phyloP scores from a whole-genome alignment of 2,888 invertebrate genomes.

The Ichneumon xanthorius region DNA sequence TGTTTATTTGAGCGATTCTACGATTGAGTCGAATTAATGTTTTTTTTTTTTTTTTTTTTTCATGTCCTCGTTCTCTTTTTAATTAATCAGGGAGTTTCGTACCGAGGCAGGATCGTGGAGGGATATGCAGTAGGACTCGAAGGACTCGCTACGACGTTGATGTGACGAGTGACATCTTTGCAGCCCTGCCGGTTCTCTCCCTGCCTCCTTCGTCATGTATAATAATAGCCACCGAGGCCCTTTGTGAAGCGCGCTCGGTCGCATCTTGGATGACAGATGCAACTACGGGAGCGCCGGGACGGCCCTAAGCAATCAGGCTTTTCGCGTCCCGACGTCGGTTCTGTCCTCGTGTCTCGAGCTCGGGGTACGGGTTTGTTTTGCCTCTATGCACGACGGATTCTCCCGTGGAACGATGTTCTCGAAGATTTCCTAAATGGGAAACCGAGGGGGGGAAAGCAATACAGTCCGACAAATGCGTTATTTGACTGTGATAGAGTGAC shows the following conservation, averaged over 20 bases:
- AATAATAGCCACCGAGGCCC: constrained; percentile 50
- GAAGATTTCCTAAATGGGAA: background rate
- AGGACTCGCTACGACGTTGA: constrained; percentile 22
- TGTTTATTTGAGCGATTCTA: background rate
- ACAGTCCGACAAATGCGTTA: background rate
- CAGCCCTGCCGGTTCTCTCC: background rate
- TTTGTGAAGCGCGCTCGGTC: constrained; percentile 39
- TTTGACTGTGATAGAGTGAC: background rate
- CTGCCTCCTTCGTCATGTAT: constrained; percentile 40
- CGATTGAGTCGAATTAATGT: background rate
- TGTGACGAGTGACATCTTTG: constrained; percentile 20
- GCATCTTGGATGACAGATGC: constrained; percentile 54
- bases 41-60: background rate
- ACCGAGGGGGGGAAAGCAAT: background rate
- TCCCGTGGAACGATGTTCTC: background rate
- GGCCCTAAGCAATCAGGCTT: constrained; percentile 55
- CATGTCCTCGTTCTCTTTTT: constrained; percentile 10
- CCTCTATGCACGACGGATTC: background rate
- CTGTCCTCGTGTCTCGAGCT: constrained; percentile 11
- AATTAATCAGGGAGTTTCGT: constrained; percentile 38
- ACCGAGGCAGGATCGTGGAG: background rate
- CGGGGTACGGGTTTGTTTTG: background rate
- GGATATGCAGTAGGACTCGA: constrained; percentile 13
- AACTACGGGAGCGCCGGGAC: constrained; percentile 38
- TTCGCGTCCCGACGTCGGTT: constrained; percentile 49